Percentiles rank a stretch among this genome's conserved stretches.
These are phyloP conservation scores for Ceratotherium simum DNA, from an alignment of 2,113 vertebrate species.

Conservation along the genomic window DNA sequence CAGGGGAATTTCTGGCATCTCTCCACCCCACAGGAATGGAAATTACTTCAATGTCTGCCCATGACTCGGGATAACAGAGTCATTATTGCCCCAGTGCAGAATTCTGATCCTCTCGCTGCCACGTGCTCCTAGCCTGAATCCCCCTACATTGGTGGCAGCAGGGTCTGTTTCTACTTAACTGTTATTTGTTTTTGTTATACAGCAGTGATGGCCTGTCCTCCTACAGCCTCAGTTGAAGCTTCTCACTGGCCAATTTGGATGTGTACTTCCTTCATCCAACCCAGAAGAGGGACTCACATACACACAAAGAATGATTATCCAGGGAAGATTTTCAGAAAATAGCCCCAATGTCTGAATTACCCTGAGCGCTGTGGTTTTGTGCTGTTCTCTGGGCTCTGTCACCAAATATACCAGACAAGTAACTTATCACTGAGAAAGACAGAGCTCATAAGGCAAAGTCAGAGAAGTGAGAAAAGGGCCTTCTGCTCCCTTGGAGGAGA, in stretches of 20 bases:
- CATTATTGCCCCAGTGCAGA: background rate
- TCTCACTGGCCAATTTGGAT: background rate
- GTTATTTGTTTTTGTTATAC: background rate
- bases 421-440: background rate
- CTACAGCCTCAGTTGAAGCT: background rate
- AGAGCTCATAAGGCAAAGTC: background rate
- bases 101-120: background rate
- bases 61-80: background rate
- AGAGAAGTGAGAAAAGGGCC: background rate
- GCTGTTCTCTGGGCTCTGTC: background rate
- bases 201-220: background rate
- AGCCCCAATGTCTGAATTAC: background rate
- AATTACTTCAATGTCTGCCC: background rate
- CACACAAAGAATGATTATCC: background rate
- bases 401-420: background rate
- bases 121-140: background rate
- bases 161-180: background rate
- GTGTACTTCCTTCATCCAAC: background rate
- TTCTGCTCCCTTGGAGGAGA: background rate
- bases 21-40: background rate
- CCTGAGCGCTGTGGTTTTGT: background rate
- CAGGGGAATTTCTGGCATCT: background rate
- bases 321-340: background rate
- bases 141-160: background rate
- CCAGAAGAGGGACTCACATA: background rate